These are phyloP conservation scores for Gymnarchus niloticus DNA, from an alignment of 2,113 vertebrate species.

Conservation along the genomic window DNA sequence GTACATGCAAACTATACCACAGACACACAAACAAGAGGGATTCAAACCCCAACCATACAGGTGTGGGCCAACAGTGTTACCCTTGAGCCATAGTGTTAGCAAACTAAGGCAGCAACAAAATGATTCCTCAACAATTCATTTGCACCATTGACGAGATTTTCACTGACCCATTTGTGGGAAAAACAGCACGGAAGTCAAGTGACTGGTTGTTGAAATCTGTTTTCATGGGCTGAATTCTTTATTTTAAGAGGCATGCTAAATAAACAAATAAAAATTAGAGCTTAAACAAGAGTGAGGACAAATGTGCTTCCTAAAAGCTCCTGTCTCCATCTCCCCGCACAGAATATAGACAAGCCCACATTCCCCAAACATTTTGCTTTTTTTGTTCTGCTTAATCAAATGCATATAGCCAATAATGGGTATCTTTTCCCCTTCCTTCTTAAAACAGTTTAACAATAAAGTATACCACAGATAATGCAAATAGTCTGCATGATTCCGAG, in stretches of 20 bases:
- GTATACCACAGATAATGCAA: neutral
- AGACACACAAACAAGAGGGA: neutral
- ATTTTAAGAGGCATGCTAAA: slow-evolving; percentile 6
- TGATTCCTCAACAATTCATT: slow-evolving; percentile 5
- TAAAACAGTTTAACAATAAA: neutral
- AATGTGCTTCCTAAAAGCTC: neutral
- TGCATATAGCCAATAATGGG: neutral
- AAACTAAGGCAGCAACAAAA: neutral
- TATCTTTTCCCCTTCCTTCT: neutral
- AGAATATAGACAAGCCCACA: neutral
- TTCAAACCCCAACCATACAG: neutral
- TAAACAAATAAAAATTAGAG: no score
- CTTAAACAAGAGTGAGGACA: no score
- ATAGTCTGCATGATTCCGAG: neutral
- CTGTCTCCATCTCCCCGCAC: neutral
- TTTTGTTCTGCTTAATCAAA: neutral
- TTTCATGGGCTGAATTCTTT: neutral
- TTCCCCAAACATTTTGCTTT: neutral
- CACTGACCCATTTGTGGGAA: neutral
- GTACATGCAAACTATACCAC: no score
- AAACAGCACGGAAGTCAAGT: neutral
- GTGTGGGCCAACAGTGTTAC: neutral
- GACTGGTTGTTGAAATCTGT: neutral
- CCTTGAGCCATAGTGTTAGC: neutral
- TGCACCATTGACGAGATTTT: neutral